Evolutionary conservation across 2,888 invertebrate genomes (phyloP), one percentile per base, ranked within the genome.

Genomic region (Eueremaeus valkanovi): DNA sequence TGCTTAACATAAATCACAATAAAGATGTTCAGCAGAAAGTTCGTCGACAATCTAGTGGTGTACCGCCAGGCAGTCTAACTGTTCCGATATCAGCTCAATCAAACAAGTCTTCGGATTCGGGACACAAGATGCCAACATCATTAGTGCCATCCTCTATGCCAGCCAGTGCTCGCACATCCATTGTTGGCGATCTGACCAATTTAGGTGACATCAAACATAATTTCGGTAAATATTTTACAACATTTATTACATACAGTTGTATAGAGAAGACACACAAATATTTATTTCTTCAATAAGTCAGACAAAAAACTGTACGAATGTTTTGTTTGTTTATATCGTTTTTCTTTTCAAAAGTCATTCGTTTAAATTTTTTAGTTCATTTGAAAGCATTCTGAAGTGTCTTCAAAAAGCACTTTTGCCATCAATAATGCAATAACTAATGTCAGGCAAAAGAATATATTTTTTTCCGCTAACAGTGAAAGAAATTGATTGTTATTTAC

Each of bases 21-120:
- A 68, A 42, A 24, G 68, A 68, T 9, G 68, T 68, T 9, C 24
- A 16, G 33, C 40, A 40, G 13, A 68, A 40, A n/a, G 24, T 2
- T 68, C 68, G 68, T 2, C 68, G 42, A 68, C 68, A 68, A n/a
- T 68, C 68, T 42, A 68, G 68, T 68, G 42, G 68, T 42, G 33
- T 40, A 68, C 42, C 40, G 42, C 40, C 42, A 11, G 68, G 40
- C 3, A 33, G 21, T 42, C 36, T 68, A 40, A 68, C 27, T 68
- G 68, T 36, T 21, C 42, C 68, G 9, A 33, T 27, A 36, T 40
- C 68, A 40, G 68, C 68, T 68, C 68, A 68, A 68, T 68, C 68
- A 31, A 33, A 40, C 68, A 68, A 68, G 42, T 68, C 27, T 36
- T 42, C 68, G 36, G 68, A 68, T 40, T 24, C 24, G 40, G 27